Evolutionary conservation across 2,113 vertebrate genomes (phyloP), one percentile per base, ranked within the genome.

Genomic region (Notarius quadriscutis): DNA sequence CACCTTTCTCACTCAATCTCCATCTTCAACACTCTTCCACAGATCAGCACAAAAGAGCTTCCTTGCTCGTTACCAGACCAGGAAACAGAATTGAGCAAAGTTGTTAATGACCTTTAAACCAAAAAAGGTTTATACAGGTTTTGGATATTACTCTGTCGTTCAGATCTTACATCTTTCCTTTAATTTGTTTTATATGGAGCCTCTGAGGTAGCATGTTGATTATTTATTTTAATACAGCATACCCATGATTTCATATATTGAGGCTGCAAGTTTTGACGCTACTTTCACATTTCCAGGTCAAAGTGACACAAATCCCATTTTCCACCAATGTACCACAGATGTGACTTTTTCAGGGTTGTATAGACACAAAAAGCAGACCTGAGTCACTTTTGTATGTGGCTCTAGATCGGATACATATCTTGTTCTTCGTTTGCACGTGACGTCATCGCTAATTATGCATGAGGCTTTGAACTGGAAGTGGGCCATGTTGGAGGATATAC

Each of bases 1-100:
- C 91, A 93, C 86, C 84, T 86, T 85, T 83, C 86, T 85, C 72
- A n/a, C 69, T 83, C 48, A 65, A 67, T 89, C 83, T 81, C 83
- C 80, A 79, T 87, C 81, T 87, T 65, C 67, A 63, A 83, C 72
- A n/a, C 81, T 78, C 50, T 69, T 75, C 41, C 74, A 41, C 50
- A 69, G 50, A 84, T 83, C 20, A 79, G 71, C 51, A 80, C 69
- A 77, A 83, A 83, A 83, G 80, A 62, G 48, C 67, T 67, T 30
- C 20, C 62, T 67, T 53, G 78, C 62, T 69, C 20, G 22, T 86
- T 86, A 80, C 78, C 27, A 81, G 30, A 67, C 63, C 85, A 81
- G 34, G 51, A 22, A 86, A 86, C 62, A 69, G 77, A 86, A 55
- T 41, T 6, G 14, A 63, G 48, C 11, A 30, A 62, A 50, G 62